Evolutionary conservation across 1,140 invertebrate genomes (phyloP), one percentile per base, ranked within the genome.

Genomic region (Drosophila leontia): DNA sequence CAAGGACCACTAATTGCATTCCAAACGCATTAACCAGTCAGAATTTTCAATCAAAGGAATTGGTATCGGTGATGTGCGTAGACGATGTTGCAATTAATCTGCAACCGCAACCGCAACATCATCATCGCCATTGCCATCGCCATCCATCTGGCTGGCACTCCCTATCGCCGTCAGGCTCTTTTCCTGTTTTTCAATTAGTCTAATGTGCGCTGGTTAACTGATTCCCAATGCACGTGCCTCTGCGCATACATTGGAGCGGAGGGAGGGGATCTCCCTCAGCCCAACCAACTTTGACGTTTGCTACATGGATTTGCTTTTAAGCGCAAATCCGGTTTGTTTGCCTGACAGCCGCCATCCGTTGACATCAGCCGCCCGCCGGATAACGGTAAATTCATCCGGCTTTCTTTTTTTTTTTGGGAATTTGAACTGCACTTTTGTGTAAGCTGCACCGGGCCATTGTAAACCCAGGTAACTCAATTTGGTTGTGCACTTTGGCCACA

Each of bases 281-380:
- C n/a, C 44, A 34, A 7, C 53, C 65, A 62, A 41, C 60, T 57
- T 57, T 58, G 62, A 59, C 63, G 63, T 59, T 60, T 72, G 77
- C 60, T 74, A 87, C 84, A 87, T 84, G 68, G 50, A 71, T 77
- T 72, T 78, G 68, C 83, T 87, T 83, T 87, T 80, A 88, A 78
- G 65, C 37, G 51, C 11, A 60, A 53, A 67, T 39, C 50, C 64
- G 62, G 50, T 26, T 32, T 42, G 51, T 68, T 48, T 65, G 42
- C 64, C 44, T 39, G 35, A 45, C 41, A 56, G 57, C 50, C 79
- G 51, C 26, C 44, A 59, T 42, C 48, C 29, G 19, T 19, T 34
- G 17, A 29, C 37, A 26, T 23, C 35, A 19, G 15, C 5, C 19
- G 2, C 12, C 61, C n/a, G 4, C 60, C 17, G 51, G 42, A 56